These are phyloP conservation scores for Gortyna flavago DNA, from an alignment of 2,888 invertebrate species.

Conservation along the genomic window DNA sequence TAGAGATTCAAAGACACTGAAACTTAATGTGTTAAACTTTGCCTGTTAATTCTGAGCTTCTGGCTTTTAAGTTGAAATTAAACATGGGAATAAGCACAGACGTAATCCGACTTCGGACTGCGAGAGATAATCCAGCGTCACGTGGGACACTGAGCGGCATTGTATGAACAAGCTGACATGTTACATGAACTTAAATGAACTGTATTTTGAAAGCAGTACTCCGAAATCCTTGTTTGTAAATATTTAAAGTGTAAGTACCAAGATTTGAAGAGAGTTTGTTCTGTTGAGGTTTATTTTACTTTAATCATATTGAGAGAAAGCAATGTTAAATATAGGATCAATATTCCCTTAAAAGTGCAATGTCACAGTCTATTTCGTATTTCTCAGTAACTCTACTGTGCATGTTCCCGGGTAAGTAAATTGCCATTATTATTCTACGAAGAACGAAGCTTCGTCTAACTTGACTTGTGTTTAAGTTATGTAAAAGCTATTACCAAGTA, in stretches of 20 bases:
- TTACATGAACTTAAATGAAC: conserved; percentile 37
- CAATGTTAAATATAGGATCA: conserved; percentile 15
- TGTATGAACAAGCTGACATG: conserved; percentile 32
- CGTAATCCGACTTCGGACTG: conserved; percentile 39
- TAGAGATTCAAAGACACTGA: conserved; percentile 28
- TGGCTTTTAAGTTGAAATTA: conserved; percentile 48
- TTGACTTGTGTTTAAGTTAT: conserved; percentile 8
- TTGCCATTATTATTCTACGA: conserved; percentile 25
- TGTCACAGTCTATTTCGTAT: conserved; percentile 23
- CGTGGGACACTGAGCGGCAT: conserved; percentile 28
- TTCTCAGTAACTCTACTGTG: conserved; percentile 1
- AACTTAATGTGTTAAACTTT: conserved; percentile 54
- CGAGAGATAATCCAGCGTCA: conserved; percentile 38
- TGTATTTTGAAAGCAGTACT: conserved; percentile 27
- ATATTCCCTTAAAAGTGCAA: conserved; percentile 15
- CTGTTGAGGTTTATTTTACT: conserved; percentile 17
- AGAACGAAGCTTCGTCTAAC: conserved; percentile 12
- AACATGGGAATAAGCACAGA: conserved; percentile 43
- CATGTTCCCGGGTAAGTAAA: conserved; percentile 8
- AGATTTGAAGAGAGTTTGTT: conserved; percentile 13
- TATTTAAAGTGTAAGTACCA: conserved; percentile 27
- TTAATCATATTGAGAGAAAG: conserved; percentile 18
- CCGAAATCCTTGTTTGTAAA: conserved; percentile 26
- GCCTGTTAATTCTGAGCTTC: conserved; percentile 44
- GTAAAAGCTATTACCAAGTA: conserved; percentile 29